phyloP scores from a whole-genome alignment of 2,797 vertebrate genomes.

The Thalassophryne amazonica region DNA sequence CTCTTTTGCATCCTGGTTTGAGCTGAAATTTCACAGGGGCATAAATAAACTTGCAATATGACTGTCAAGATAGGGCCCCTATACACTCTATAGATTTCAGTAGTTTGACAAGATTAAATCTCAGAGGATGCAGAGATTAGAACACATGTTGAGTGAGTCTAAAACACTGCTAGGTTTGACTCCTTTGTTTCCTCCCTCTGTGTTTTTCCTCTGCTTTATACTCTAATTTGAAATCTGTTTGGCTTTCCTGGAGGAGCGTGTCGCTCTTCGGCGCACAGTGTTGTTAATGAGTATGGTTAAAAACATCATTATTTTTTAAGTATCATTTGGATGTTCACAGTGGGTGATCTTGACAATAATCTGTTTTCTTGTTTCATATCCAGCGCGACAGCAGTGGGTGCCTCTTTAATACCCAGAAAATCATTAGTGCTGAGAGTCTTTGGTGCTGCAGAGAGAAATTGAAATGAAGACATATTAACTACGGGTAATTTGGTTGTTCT shows the following conservation, averaged over 20 bases:
- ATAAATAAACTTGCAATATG: no score
- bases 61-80: no score
- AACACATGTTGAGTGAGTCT: slow-evolving; percentile 56
- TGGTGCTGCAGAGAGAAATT: slow-evolving; percentile 56
- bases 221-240: slow-evolving; percentile 82
- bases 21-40: no score
- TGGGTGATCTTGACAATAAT: slow-evolving; percentile 84
- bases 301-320: slow-evolving; percentile 87
- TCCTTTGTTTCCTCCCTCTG: slow-evolving; percentile 63
- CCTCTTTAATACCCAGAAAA: slow-evolving; percentile 80
- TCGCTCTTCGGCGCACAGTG: slow-evolving; percentile 77
- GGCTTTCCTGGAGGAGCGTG: slow-evolving; percentile 76
- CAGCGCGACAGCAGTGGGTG: slow-evolving; percentile 81
- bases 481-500: slow-evolving; percentile 85
- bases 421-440: slow-evolving; percentile 77
- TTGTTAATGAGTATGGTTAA: slow-evolving; percentile 83
- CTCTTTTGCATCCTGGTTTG: no score
- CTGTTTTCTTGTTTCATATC: slow-evolving; percentile 83
- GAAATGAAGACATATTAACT: slow-evolving; percentile 83
- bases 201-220: slow-evolving; percentile 73
- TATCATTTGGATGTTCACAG: slow-evolving; percentile 84
- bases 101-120: slow-evolving; percentile 20
- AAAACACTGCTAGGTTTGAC: slow-evolving; percentile 29
- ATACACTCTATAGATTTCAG: no score
- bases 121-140: slow-evolving; percentile 30